Percentiles rank a stretch among this genome's conserved stretches.
Conservation (phyloP, 2,113 vertebrate species). For the Aegypius monachus region DNA sequence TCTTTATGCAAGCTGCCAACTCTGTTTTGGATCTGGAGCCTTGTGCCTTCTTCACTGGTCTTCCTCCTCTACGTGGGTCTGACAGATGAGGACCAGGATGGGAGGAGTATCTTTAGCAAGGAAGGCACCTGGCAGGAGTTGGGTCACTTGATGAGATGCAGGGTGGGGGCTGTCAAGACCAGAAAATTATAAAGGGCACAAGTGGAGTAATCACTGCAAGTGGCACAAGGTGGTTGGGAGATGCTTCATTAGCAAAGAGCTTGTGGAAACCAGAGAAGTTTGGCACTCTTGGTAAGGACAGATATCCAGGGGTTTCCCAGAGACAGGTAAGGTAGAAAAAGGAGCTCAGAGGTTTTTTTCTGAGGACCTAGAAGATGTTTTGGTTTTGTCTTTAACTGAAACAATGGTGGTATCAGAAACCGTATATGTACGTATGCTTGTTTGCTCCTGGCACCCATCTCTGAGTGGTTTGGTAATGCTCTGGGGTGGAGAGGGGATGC, state of each 20-base stretch:
- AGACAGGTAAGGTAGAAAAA: neutral
- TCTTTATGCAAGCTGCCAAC: neutral
- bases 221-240: neutral
- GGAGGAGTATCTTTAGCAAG: neutral
- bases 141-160: neutral
- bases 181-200: neutral
- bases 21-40: neutral
- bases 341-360: neutral
- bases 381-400: neutral
- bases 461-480: neutral
- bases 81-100: neutral
- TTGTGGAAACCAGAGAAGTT: neutral
- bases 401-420: neutral
- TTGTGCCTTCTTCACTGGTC: neutral
- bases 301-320: neutral
- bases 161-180: neutral
- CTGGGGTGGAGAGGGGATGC: neutral
- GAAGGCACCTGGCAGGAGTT: neutral
- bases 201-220: neutral
- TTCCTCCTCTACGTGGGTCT: neutral
- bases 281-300: neutral
- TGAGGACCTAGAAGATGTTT: neutral
- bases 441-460: neutral
- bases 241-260: fast-evolving
- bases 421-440: fast-evolving